A percentile compares a stretch with the other conserved stretches of the same genome.
These are phyloP conservation scores for Synergus gifuensis DNA, from an alignment of 2,888 invertebrate species.

Conservation along the genomic window DNA sequence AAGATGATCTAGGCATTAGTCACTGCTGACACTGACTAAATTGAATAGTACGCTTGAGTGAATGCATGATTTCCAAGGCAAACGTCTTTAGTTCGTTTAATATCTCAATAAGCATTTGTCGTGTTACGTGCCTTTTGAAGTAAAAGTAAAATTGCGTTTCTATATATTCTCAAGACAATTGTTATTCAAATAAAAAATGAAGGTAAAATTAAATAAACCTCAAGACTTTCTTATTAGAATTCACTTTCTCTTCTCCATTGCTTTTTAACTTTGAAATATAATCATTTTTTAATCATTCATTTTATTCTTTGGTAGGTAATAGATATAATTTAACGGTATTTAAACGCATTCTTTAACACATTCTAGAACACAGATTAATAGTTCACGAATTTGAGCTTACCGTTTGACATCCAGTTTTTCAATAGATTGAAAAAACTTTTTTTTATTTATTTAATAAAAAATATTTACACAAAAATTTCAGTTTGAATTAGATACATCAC, in stretches of 20 bases:
- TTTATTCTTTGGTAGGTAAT: neutral
- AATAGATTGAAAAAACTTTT: too few relatives aligned
- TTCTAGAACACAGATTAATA: neutral
- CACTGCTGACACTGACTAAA: conserved; percentile 47
- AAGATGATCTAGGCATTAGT: conserved; percentile 63
- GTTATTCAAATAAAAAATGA: neutral
- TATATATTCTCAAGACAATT: neutral
- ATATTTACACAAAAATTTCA: too few relatives aligned
- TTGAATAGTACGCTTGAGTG: conserved; percentile 51
- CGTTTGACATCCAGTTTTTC: too few relatives aligned
- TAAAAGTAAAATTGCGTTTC: conserved; percentile 30
- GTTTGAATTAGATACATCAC: too few relatives aligned
- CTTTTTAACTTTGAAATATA: neutral
- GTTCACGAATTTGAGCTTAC: too few relatives aligned
- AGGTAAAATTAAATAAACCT: neutral
- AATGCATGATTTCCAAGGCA: conserved; percentile 57
- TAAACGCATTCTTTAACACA: neutral
- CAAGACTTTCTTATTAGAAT: too few relatives aligned
- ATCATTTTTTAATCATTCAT: neutral
- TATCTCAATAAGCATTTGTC: conserved; percentile 22
- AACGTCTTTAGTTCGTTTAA: conserved; percentile 57
- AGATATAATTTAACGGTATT: neutral
- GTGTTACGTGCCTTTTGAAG: neutral
- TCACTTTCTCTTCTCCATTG: neutral
- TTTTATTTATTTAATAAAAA: too few relatives aligned